phyloP scores from a whole-genome alignment of 2,113 vertebrate genomes.

The Promerops cafer region DNA sequence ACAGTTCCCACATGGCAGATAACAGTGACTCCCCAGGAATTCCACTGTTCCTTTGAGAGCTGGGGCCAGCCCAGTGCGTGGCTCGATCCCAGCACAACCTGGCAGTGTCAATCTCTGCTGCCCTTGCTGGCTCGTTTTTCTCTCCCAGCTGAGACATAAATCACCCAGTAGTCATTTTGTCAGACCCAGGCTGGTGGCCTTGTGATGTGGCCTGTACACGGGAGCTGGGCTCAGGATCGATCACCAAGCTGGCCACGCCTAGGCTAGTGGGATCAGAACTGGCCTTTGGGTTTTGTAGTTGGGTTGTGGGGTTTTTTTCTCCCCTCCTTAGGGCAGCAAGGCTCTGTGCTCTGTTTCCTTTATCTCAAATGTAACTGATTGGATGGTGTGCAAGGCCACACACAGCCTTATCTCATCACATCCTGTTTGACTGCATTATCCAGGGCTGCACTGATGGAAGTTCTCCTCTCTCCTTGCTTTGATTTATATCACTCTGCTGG shows the following conservation, averaged over 20 bases:
- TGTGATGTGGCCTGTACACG: fast-evolving
- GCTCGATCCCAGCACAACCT: background rate
- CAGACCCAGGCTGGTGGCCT: background rate
- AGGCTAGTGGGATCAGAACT: background rate
- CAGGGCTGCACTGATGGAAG: background rate
- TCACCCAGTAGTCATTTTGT: background rate
- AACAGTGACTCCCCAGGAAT: conserved; percentile 22
- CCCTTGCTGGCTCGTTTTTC: background rate
- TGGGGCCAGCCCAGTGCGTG: background rate
- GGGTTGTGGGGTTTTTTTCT: background rate
- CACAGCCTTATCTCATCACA: conserved; percentile 14
- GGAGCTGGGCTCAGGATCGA: background rate
- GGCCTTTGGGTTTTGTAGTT: background rate
- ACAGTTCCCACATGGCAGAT: background rate
- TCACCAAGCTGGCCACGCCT: background rate
- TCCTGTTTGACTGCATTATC: conserved; percentile 10
- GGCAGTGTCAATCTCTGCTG: conserved; percentile 37
- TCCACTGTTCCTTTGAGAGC: background rate
- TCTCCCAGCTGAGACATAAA: background rate
- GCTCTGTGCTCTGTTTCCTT: background rate
- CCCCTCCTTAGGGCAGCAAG: background rate
- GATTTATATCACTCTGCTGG: conserved; percentile 9
- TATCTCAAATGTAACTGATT: background rate
- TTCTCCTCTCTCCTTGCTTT: background rate
- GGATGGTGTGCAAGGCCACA: background rate